Percentiles rank a stretch among this genome's conserved stretches.
These are phyloP conservation scores for Tenthredo amoena DNA, from an alignment of 2,888 invertebrate species.

Conservation along the genomic window DNA sequence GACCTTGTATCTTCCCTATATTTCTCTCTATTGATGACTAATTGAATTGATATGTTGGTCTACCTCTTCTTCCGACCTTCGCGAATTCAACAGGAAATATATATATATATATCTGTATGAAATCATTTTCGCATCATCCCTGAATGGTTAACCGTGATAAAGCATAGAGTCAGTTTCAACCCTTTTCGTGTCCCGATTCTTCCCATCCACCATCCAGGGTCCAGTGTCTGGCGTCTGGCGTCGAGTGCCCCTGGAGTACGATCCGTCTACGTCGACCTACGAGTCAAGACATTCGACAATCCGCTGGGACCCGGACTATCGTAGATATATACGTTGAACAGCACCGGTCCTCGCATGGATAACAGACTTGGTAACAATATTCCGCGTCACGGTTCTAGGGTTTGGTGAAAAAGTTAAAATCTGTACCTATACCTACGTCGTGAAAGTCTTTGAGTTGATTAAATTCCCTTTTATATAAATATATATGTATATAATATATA, in stretches of 20 bases:
- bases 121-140: background rate
- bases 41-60: background rate
- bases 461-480: background rate
- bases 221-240: conserved; percentile 36
- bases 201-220: conserved; percentile 12
- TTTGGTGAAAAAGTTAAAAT: too few relatives aligned
- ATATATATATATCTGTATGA: background rate
- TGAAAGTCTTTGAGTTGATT: conserved; percentile 12
- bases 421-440: background rate
- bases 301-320: background rate
- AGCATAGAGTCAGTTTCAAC: conserved; percentile 11
- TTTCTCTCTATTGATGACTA: background rate
- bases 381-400: too few relatives aligned
- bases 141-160: background rate
- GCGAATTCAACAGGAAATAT: background rate
- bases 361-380: background rate
- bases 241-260: conserved; percentile 41
- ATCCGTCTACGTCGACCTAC: conserved; percentile 40
- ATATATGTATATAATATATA: background rate
- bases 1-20: background rate
- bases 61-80: background rate
- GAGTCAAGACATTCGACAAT: conserved; percentile 33
- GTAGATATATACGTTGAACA: conserved; percentile 22
- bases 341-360: background rate
- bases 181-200: conserved; percentile 30